Percentiles rank a stretch among this genome's conserved stretches.
Conservation (phyloP, 2,888 invertebrate genomes). For the Sclerodermus sp. region DNA sequence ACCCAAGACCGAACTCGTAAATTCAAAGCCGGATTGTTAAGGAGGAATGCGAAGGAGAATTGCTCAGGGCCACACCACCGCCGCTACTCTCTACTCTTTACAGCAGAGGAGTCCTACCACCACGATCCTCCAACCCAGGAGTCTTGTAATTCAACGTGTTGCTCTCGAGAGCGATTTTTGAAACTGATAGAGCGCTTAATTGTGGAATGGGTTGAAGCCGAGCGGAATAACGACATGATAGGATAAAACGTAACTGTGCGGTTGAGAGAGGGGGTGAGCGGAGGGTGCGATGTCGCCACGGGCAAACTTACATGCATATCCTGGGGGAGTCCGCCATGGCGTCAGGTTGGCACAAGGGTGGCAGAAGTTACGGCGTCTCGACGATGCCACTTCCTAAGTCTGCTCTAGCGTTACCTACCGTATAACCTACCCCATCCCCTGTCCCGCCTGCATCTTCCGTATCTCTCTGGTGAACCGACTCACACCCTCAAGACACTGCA, state of each 20-base stretch:
- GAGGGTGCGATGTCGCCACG: slow-evolving; percentile 42
- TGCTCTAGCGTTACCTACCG: slow-evolving; percentile 39
- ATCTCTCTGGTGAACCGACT: slow-evolving; percentile 32
- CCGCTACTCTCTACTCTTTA: too few species aligned
- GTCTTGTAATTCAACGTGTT: too few species aligned
- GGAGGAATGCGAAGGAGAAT: too few species aligned
- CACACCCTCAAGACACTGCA: slow-evolving; percentile 1
- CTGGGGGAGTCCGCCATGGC: slow-evolving; percentile 36
- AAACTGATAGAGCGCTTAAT: too few species aligned
- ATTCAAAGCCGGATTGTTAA: too few species aligned
- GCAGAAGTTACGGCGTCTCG: slow-evolving; percentile 56
- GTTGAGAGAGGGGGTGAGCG: slow-evolving; percentile 6
- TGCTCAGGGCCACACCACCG: too few species aligned
- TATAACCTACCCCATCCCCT: slow-evolving; percentile 28
- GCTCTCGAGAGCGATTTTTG: too few species aligned
- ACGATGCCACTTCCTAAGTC: slow-evolving; percentile 52
- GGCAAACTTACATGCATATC: slow-evolving; percentile 47
- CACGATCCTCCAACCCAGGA: too few species aligned
- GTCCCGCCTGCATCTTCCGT: slow-evolving; percentile 39
- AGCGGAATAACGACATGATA: slow-evolving; percentile 37
- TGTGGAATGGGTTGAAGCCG: slow-evolving; percentile 10
- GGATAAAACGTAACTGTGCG: slow-evolving; percentile 32
- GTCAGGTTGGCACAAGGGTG: slow-evolving; percentile 50
- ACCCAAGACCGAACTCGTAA: slow-evolving; percentile 9
- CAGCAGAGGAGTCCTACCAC: too few species aligned